Conservation (phyloP, 1,140 invertebrate genomes). For the Brachionus calyciflorus region DNA sequence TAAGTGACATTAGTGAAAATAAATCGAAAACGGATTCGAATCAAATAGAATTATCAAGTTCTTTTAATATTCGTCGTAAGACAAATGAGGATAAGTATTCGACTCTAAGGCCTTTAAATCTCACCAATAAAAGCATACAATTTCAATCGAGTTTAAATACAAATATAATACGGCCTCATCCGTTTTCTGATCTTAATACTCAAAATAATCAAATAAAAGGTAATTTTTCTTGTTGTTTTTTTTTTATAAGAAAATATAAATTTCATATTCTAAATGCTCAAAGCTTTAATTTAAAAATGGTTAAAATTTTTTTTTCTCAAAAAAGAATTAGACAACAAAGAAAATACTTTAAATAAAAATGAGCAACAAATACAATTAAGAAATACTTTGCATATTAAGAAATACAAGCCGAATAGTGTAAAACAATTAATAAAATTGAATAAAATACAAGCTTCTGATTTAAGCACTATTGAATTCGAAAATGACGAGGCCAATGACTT, state of each 20-base stretch:
- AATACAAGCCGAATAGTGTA: constrained; percentile 28
- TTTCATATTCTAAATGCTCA: no score
- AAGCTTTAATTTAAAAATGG: constrained; percentile 40
- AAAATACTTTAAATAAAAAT: constrained; percentile 4
- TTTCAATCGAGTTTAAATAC: background rate
- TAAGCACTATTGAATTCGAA: constrained; percentile 34
- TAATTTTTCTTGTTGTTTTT: no score
- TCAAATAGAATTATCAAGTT: background rate
- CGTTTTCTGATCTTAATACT: background rate
- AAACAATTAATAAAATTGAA: constrained; percentile 43
- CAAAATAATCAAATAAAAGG: background rate
- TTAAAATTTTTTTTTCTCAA: constrained; percentile 41
- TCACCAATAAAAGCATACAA: background rate
- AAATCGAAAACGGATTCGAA: background rate
- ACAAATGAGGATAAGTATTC: constrained; percentile 8
- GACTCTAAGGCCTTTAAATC: background rate
- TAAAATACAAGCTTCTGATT: constrained; percentile 44
- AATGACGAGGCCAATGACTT: no score
- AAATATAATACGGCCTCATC: constrained; percentile 6
- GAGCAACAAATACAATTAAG: constrained; percentile 41
- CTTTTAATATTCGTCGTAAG: background rate
- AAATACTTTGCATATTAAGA: constrained; percentile 23
- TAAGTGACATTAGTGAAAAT: background rate
- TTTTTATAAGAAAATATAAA: no score
- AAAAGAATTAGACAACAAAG: constrained; percentile 22